Percentiles rank a stretch among this genome's conserved stretches.
These are phyloP conservation scores for Sinohyriopsis cumingii DNA, from an alignment of 2,888 invertebrate species.

Conservation along the genomic window DNA sequence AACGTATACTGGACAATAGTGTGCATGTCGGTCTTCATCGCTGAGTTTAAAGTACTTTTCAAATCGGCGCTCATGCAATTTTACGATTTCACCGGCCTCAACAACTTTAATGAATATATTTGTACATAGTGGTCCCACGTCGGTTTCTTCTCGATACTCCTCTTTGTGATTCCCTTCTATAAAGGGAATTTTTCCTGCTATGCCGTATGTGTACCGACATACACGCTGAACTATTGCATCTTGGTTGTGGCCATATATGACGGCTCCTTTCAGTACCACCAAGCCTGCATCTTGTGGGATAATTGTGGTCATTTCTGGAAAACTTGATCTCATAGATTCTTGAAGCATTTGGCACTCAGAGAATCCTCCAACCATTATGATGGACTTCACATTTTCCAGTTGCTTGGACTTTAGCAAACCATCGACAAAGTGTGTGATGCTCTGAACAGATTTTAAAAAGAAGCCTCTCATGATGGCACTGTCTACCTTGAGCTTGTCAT, in stretches of 20 bases:
- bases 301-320: background rate
- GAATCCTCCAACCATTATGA: conserved; percentile 2
- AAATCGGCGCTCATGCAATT: too few species aligned
- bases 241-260: conserved; percentile 28
- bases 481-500: background rate
- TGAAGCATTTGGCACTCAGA: background rate
- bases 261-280: conserved; percentile 33
- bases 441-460: background rate
- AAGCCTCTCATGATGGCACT: background rate
- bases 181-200: conserved; percentile 23
- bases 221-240: conserved; percentile 21
- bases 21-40: too few species aligned
- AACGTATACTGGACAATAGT: too few species aligned
- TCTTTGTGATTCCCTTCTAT: conserved; percentile 12
- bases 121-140: conserved; percentile 10
- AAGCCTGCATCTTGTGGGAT: conserved; percentile 23
- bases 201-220: conserved; percentile 33
- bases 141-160: conserved; percentile 9
- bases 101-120: conserved; percentile 30
- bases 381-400: background rate
- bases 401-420: background rate
- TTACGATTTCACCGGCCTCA: conserved; percentile 12
- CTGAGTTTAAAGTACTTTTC: background rate
- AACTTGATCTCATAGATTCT: too few species aligned
- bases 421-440: background rate